These are phyloP conservation scores for Cyprinodon variegatus DNA, from an alignment of 2,113 vertebrate genomes.

Conservation along the genomic window DNA sequence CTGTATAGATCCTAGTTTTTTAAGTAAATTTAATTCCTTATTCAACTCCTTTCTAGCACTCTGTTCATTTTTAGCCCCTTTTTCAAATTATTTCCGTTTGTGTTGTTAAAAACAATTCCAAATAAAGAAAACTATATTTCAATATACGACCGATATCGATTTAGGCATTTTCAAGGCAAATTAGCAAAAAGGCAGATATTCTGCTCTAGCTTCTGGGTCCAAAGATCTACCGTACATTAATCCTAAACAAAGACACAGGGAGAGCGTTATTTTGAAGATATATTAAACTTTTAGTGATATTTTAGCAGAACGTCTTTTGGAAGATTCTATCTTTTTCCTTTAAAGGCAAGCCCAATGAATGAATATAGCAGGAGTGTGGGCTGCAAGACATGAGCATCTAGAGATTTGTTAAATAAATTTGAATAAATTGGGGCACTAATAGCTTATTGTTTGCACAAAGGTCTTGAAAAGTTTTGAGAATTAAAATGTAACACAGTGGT, in stretches of 20 bases:
- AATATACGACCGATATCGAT: neutral
- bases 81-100: neutral
- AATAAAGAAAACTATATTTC: neutral
- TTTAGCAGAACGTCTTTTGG: neutral
- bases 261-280: neutral
- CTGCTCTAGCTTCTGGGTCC: neutral
- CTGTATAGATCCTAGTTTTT: too few species aligned
- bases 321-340: neutral
- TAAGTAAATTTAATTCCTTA: too few species aligned
- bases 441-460: constrained; percentile 15
- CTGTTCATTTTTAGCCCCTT: too few species aligned
- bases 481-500: constrained; percentile 34
- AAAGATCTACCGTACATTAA: neutral
- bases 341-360: constrained; percentile 33
- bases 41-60: too few species aligned
- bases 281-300: neutral
- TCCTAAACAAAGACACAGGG: neutral
- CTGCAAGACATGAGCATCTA: constrained; percentile 63
- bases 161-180: neutral
- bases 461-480: constrained; percentile 17
- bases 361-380: constrained; percentile 52
- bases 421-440: constrained; percentile 1
- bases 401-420: constrained; percentile 20
- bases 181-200: neutral
- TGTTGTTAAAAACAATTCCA: neutral